Conservation (phyloP, 2,113 vertebrate species). For the Choloepus hoffmanni region DNA sequence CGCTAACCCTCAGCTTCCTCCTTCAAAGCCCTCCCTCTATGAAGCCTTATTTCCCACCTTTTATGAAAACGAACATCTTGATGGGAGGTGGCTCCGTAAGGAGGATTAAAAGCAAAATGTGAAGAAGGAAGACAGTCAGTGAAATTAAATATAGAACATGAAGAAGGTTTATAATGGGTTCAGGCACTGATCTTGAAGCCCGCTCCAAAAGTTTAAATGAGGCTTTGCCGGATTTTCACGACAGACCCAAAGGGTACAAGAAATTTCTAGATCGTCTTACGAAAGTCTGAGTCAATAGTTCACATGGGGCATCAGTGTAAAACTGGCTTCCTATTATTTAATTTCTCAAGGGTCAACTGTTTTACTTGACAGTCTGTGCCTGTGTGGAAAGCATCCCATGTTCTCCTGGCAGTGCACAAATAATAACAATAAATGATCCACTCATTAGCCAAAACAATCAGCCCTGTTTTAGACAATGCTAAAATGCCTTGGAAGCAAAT, state of each 20-base stretch:
- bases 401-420: slow-evolving; percentile 15
- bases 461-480: background rate
- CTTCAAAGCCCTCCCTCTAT: slow-evolving; percentile 55
- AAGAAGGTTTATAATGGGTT: slow-evolving; percentile 30
- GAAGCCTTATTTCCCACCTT: slow-evolving; percentile 53
- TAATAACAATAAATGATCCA: slow-evolving; percentile 45
- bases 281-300: slow-evolving; percentile 23
- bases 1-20: slow-evolving; percentile 57
- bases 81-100: slow-evolving; percentile 32
- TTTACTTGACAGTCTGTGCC: background rate
- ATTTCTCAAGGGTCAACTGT: slow-evolving; percentile 34
- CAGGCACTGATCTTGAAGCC: background rate
- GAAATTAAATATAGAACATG: slow-evolving; percentile 58
- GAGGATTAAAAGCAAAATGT: slow-evolving; percentile 67
- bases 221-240: slow-evolving; percentile 37
- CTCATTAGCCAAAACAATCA: slow-evolving; percentile 44
- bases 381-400: background rate
- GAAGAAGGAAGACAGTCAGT: slow-evolving; percentile 22
- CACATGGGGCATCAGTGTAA: background rate
- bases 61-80: slow-evolving; percentile 67
- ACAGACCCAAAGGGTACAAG: slow-evolving; percentile 50
- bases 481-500: slow-evolving; percentile 23
- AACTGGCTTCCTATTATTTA: slow-evolving; percentile 11
- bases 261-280: slow-evolving; percentile 38
- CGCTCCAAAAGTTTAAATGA: slow-evolving; percentile 44